Conservation (phyloP, 2,888 invertebrate genomes). For the Cinara cedri region DNA sequence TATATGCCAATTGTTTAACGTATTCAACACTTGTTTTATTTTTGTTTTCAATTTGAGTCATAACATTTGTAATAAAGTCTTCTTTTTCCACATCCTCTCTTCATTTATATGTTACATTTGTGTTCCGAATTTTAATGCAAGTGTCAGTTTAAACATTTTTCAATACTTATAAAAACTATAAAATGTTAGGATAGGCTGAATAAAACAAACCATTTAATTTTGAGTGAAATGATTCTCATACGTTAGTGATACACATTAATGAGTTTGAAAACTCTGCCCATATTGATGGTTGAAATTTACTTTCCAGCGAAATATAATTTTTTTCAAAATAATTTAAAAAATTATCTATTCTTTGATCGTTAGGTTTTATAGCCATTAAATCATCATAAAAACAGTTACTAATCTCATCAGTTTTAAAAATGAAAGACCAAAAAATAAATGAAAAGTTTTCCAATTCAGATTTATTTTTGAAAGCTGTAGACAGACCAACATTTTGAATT, state of each 20-base stretch:
- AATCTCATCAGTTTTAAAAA: background rate
- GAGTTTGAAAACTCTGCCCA: background rate
- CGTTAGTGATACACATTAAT: background rate
- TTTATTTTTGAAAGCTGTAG: too few relatives aligned
- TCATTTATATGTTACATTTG: too few relatives aligned
- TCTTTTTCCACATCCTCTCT: too few relatives aligned
- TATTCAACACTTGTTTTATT: too few relatives aligned
- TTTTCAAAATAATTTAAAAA: background rate
- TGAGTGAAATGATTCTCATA: background rate
- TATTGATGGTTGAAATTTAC: background rate
- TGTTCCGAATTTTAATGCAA: too few relatives aligned
- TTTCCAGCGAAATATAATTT: background rate
- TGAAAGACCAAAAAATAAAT: slow-evolving; percentile 10
- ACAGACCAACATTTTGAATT: background rate
- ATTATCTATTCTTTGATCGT: background rate
- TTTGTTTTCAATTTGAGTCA: too few relatives aligned
- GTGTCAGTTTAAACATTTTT: too few relatives aligned
- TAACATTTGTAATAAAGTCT: too few relatives aligned
- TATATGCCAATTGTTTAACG: too few relatives aligned
- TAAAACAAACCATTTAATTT: background rate
- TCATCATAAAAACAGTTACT: background rate
- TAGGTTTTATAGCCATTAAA: background rate
- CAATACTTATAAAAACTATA: too few relatives aligned
- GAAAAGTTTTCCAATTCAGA: slow-evolving; percentile 2
- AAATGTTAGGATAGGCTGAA: background rate